Base-by-base conservation (phyloP, 2,888 invertebrate species). In the Napeogenes inachia region DNA sequence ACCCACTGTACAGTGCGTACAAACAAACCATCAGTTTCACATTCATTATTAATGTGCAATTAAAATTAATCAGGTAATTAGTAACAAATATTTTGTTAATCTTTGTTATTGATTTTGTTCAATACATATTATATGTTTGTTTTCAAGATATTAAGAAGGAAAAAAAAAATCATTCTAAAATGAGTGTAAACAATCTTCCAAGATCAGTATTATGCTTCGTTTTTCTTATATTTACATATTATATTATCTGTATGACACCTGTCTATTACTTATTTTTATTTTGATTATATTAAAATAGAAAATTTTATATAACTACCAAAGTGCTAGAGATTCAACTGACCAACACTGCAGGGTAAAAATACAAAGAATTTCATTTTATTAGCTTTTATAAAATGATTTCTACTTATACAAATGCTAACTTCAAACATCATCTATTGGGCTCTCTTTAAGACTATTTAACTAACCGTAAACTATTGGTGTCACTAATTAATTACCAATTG, bases 241-340 rank as follows among this genome's bases (percentile, higher is more conserved):
- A 75, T 72, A 74, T 76, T 80, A 79, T 69, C 60, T 80, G 81
- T 80, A 80, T 78, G 80, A 80, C 81, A 81, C 77, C 76, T 77
- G 62, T 76, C 73, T 81, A 82, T 83, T 79, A 73, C 80, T 84
- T 85, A 86, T 68, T 67, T 67, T 81, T 82, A 83, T 82, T 81
- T 85, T 21, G n/a, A 6, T 21, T 86, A 87, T 89, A 89, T 87
- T 89, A 89, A 89, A 89, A 89, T 89, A 89, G 84, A 89, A 89
- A 89, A 88, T 87, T 85, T 85, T 75, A 85, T 85, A 85, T 83
- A 85, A 76, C 85, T 88, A 87, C 79, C 81, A 75, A 81, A 83
- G 77, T 80, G 85, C 78, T 76, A 82, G 89, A 89, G 89, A 88
- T 89, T 87, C 89, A 78, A 79, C 79, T 79, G 79, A 76, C 73